phyloP scores from a whole-genome alignment of 2,888 invertebrate genomes.

The Euzophera pinguis region DNA sequence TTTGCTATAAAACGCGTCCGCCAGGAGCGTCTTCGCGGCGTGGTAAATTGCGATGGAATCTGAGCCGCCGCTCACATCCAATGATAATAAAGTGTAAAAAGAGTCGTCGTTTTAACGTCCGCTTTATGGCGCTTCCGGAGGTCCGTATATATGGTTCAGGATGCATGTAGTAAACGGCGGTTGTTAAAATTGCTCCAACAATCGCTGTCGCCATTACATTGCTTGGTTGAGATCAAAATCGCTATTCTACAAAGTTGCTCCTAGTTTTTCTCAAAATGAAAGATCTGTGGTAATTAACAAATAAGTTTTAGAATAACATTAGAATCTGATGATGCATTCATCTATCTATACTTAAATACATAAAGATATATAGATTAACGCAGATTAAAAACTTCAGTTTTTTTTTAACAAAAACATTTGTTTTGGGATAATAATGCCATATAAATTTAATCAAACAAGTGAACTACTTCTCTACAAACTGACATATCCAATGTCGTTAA shows the following conservation, averaged over 20 bases:
- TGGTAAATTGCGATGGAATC: conserved; percentile 73
- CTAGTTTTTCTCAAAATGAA: background rate
- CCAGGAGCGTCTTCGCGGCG: conserved; percentile 56
- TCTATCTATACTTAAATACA: too few relatives aligned
- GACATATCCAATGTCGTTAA: conserved; percentile 60
- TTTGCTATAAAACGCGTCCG: conserved; percentile 65
- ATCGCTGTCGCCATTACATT: conserved; percentile 46
- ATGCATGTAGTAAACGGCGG: conserved; percentile 60
- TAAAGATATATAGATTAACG: conserved; percentile 15
- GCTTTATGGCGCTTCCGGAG: conserved; percentile 73
- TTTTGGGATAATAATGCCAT: too few relatives aligned
- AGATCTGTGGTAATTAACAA: too few relatives aligned
- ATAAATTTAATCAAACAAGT: too few relatives aligned
- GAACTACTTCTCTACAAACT: too few relatives aligned
- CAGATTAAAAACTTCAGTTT: too few relatives aligned
- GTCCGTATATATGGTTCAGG: conserved; percentile 64
- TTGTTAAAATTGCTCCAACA: conserved; percentile 57
- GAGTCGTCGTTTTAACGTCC: conserved; percentile 76
- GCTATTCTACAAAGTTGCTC: background rate
- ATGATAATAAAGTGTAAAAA: conserved; percentile 80
- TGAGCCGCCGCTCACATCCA: conserved; percentile 75
- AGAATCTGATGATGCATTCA: too few relatives aligned
- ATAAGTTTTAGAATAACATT: too few relatives aligned
- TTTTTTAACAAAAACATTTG: too few relatives aligned
- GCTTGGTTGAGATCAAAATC: conserved; percentile 26